Base-by-base conservation (phyloP, 2,113 vertebrate species). In the Sinocyclocheilus anshuiensis region DNA sequence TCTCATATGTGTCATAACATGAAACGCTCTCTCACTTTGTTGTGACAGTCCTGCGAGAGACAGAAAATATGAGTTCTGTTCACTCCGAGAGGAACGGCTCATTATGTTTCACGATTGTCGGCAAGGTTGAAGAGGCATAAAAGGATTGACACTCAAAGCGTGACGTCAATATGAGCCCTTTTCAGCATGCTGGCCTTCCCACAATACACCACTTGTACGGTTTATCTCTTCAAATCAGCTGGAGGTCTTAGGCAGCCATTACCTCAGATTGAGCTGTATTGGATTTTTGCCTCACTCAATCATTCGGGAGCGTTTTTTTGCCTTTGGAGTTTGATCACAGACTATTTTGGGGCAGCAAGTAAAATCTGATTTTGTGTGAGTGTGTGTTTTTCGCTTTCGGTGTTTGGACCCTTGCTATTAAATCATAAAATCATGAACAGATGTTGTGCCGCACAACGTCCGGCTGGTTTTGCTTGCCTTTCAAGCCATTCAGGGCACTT, bases 181-280 rank as follows among this genome's bases (percentile, higher is more conserved):
- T 87, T 87, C 77, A 84, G 85, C 48, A 48, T n/a, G 5, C 24
- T 80, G 59, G 71, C 53, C 48, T 26, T 39, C 50, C 57, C 86
- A 87, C 90, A 92, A 91, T 88, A 87, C 85, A 85, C 86, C 90
- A 90, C 89, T 90, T 86, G 89, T 90, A 80, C 89, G 85, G 84
- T 87, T 88, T 88, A 87, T 79, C 86, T 91, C 83, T 72, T 85
- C 89, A 92, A 91, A 93, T 93, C 92, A 94, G 92, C 91, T 92
- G 91, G 90, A 92, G 91, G 91, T 92, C 89, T 91, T 89, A 89
- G 92, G 90, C 94, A 94, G 92, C 93, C 93, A 94, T 94, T 94
- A 94, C 92, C 91, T 92, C 89, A 90, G 87, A 91, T 92, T 92
- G 91, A 92, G 91, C 90, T 88, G 87, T 92, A 94, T 94, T 94